These are phyloP conservation scores for Leucopsar rothschildi DNA, from an alignment of 2,113 vertebrate genomes.

Conservation along the genomic window DNA sequence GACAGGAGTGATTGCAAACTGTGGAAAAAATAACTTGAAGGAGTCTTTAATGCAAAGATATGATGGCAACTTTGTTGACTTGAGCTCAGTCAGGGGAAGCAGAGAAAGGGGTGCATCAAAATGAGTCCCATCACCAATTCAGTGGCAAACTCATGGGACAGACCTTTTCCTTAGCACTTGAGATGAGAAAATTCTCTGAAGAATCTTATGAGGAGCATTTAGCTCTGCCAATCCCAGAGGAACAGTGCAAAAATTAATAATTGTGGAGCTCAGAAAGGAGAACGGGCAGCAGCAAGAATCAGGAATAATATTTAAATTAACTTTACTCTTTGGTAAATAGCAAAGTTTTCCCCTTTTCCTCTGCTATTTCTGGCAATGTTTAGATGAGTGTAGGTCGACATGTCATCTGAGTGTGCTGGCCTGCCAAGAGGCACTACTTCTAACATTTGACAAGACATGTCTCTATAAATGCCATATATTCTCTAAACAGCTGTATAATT, in stretches of 20 bases:
- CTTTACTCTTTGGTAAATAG: not conserved
- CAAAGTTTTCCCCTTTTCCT: not conserved
- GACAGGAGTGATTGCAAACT: not conserved
- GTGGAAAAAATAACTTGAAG: not conserved
- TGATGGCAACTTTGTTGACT: not conserved
- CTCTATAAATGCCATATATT: not conserved
- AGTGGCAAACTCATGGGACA: not conserved
- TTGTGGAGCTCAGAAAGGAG: not conserved
- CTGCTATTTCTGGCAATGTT: not conserved
- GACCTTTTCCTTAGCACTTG: not conserved
- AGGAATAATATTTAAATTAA: not conserved
- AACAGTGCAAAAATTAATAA: fast-evolving
- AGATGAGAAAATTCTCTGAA: not conserved
- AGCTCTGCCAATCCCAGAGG: not conserved
- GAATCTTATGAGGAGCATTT: not conserved
- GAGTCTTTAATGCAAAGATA: not conserved
- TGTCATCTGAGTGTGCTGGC: fast-evolving
- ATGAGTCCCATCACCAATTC: not conserved
- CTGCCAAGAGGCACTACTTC: not conserved
- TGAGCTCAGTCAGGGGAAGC: not conserved
- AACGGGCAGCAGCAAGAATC: not conserved
- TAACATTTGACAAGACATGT: not conserved
- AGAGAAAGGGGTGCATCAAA: not conserved
- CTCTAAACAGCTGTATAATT: not conserved
- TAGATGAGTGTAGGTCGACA: not conserved